These are phyloP conservation scores for Cataglyphis hispanica DNA, from an alignment of 1,140 invertebrate genomes.

Conservation along the genomic window DNA sequence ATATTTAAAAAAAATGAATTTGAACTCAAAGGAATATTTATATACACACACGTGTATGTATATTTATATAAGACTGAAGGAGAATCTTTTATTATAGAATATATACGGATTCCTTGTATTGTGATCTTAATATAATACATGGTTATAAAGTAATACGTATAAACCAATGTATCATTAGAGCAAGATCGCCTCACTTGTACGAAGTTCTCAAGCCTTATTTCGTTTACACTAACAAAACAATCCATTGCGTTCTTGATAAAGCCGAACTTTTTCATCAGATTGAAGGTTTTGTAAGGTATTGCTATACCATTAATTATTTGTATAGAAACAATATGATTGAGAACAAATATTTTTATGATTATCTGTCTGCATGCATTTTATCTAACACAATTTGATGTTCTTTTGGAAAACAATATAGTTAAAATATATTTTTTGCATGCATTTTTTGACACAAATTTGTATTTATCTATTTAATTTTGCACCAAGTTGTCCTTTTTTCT, in stretches of 20 bases:
- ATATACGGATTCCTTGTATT: slow-evolving; percentile 84
- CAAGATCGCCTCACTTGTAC: slow-evolving; percentile 84
- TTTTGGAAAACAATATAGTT: slow-evolving; percentile 33
- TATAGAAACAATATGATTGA: slow-evolving; percentile 52
- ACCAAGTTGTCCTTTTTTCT: slow-evolving; percentile 4
- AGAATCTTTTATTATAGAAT: slow-evolving; percentile 83
- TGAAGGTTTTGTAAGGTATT: slow-evolving; percentile 83
- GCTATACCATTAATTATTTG: slow-evolving; percentile 33
- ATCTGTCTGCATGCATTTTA: slow-evolving; percentile 19
- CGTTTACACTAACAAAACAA: slow-evolving; percentile 78
- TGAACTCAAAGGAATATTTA: slow-evolving; percentile 37
- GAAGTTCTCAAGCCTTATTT: slow-evolving; percentile 81
- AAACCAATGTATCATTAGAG: slow-evolving; percentile 84
- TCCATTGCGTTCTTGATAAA: slow-evolving; percentile 81
- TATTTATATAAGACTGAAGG: slow-evolving; percentile 36
- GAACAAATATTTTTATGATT: slow-evolving; percentile 7
- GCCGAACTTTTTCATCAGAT: slow-evolving; percentile 83
- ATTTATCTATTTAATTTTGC: slow-evolving; percentile 7
- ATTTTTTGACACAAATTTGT: slow-evolving; percentile 20
- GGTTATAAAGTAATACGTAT: slow-evolving; percentile 82
- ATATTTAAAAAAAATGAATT: slow-evolving; percentile 64
- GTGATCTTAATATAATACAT: slow-evolving; percentile 85
- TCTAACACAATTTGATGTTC: neutral
- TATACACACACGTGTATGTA: too few relatives aligned
- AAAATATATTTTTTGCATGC: slow-evolving; percentile 55